Base-by-base conservation (phyloP, 2,797 vertebrate species). In the Heliangelus exortis region DNA sequence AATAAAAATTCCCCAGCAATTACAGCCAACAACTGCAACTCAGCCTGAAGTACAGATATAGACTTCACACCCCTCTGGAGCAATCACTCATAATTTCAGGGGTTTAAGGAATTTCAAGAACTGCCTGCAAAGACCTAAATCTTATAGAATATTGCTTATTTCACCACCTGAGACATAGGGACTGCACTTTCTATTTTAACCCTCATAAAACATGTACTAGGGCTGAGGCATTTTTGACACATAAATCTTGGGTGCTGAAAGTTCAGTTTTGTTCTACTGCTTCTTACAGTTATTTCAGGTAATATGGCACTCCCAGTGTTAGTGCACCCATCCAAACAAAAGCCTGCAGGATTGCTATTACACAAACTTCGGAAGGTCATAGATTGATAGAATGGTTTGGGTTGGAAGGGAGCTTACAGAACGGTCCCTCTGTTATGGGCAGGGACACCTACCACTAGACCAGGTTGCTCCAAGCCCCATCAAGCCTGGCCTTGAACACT, bases 151-250 rank as follows among this genome's bases (percentile, higher is more conserved):
- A 94, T 33, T 82, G 69, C 65, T 89, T 2, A 0, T 75, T 93
- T 21, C 78, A 72, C 87, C 72, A 67, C 81, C 81, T 39, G 84
- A 96, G 87, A 93, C 87, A 51, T 4, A 75, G 73, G 84, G 89
- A 85, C 86, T 84, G 31, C 78, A 63, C 54, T 95, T 97, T 96
- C 91, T 91, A 83, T 96, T 95, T 97, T 90, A 92, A 73, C 34
- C 7, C 76, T 96, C 94, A 91, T 95, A 96, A 97, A 97, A 91
- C 84, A 95, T 77, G 81, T 89, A 96, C 87, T 53, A 94, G 72
- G 31, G 61, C 86, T 63, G 54, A 81, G 77, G 93, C 34, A 85
- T 89, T 96, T 97, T 87, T 94, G 89, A 95, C 67, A 78, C 84
- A 87, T 95, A 97, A 92, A 97, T 97, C 96, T 87, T 16, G 8